phyloP scores from a whole-genome alignment of 2,797 vertebrate species.

The Lemur catta region DNA sequence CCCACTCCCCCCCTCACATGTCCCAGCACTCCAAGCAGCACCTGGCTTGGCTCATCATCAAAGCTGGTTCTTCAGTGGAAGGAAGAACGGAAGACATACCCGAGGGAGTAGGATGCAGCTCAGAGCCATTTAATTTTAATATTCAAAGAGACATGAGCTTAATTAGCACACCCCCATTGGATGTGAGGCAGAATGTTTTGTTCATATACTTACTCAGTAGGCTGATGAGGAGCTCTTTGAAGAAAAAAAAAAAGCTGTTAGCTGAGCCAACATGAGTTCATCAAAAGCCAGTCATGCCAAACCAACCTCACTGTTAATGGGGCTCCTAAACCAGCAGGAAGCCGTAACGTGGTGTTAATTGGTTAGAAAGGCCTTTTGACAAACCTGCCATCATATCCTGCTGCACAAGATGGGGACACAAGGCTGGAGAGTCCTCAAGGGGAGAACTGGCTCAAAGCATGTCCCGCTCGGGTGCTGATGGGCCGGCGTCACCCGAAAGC shows the following conservation, averaged over 20 bases:
- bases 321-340: constrained; percentile 45
- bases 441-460: not conserved
- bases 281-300: constrained; percentile 6
- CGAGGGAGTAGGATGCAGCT: not conserved
- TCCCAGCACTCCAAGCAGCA: not conserved
- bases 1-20: rapidly evolving
- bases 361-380: constrained; percentile 37
- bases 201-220: constrained; percentile 38
- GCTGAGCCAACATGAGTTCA: constrained; percentile 39
- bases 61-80: not conserved
- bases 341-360: not conserved
- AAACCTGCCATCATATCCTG: constrained; percentile 19
- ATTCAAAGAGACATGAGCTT: not conserved
- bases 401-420: not conserved
- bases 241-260: not conserved
- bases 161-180: not conserved
- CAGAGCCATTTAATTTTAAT: not conserved
- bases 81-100: not conserved
- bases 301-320: not conserved
- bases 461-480: rapidly evolving
- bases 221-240: constrained; percentile 12
- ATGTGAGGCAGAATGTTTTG: not conserved
- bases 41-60: not conserved
- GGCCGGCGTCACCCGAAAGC: not conserved
- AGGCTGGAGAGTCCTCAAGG: not conserved